Evolutionary conservation across 2,113 vertebrate genomes (phyloP).

Genomic region (Calyptommatus sinebrachiatus): DNA sequence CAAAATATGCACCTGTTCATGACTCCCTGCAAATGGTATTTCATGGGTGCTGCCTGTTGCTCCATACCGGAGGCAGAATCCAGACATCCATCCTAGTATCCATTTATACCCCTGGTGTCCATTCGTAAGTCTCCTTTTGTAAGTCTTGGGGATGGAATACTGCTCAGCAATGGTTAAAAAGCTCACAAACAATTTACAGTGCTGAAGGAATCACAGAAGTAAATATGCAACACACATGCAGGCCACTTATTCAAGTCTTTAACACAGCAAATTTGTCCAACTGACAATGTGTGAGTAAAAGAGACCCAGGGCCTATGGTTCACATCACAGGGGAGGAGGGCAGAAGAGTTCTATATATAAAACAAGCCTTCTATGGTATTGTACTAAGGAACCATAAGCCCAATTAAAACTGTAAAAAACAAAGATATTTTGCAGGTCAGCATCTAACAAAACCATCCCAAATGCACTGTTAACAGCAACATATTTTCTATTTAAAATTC

Average conservation of each 20-base stretch:
- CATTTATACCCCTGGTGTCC: too few species aligned
- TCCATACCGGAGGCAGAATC: too few species aligned
- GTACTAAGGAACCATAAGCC: background rate
- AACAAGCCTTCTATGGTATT: background rate
- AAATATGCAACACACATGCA: conserved; percentile 14
- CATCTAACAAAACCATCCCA: background rate
- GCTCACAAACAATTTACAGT: conserved; percentile 7
- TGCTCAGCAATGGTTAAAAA: background rate
- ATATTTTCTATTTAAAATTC: background rate
- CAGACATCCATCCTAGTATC: too few species aligned
- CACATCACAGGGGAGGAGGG: background rate
- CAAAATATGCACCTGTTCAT: too few species aligned
- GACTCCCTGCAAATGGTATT: too few species aligned
- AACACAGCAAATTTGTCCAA: background rate
- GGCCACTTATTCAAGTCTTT: accelerated
- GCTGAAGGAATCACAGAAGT: background rate
- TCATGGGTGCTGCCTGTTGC: too few species aligned
- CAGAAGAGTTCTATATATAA: background rate
- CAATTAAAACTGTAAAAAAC: background rate
- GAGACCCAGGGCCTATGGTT: background rate
- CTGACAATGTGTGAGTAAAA: background rate
- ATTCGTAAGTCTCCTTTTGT: too few species aligned
- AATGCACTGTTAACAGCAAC: background rate
- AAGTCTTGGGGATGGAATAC: background rate
- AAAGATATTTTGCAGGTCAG: background rate